Percentiles rank a stretch among this genome's conserved stretches.
phyloP scores from a whole-genome alignment of 2,113 vertebrate genomes.

The Stegostoma tigrinum region DNA sequence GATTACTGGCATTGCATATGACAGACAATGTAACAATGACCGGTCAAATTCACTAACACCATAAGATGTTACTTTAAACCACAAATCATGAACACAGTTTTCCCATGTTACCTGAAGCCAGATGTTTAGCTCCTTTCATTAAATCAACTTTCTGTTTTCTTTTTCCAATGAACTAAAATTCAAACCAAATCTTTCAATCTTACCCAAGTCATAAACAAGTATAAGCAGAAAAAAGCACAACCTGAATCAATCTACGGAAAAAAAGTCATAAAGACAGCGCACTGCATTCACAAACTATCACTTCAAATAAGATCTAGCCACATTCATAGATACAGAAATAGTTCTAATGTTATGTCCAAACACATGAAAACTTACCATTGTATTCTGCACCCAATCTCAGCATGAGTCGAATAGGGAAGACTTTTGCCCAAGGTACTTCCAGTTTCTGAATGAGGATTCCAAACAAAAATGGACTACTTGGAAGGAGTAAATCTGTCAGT shows the following conservation, averaged over 20 bases:
- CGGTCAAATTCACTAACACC: too few species aligned
- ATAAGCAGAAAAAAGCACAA: background rate
- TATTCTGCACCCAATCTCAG: constrained; percentile 79
- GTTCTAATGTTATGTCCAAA: background rate
- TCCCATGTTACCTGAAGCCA: background rate
- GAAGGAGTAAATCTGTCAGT: constrained; percentile 64
- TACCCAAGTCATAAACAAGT: background rate
- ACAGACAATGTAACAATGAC: background rate
- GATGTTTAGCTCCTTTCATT: background rate
- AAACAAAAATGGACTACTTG: constrained; percentile 73
- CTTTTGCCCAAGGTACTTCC: constrained; percentile 91
- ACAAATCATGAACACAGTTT: background rate
- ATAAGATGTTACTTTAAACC: background rate
- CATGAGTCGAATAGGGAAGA: constrained; percentile 84
- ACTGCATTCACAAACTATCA: background rate
- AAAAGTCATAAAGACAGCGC: background rate
- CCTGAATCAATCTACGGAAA: background rate
- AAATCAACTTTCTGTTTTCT: background rate
- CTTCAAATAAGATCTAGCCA: background rate
- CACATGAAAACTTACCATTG: constrained; percentile 60
- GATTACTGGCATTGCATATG: background rate
- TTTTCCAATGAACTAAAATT: background rate
- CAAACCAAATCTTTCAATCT: background rate
- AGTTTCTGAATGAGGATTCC: constrained; percentile 86
- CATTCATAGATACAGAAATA: background rate